Percentiles rank a stretch among this genome's conserved stretches.
phyloP scores from a whole-genome alignment of 2,888 invertebrate species.

The Clistopyga incitator region DNA sequence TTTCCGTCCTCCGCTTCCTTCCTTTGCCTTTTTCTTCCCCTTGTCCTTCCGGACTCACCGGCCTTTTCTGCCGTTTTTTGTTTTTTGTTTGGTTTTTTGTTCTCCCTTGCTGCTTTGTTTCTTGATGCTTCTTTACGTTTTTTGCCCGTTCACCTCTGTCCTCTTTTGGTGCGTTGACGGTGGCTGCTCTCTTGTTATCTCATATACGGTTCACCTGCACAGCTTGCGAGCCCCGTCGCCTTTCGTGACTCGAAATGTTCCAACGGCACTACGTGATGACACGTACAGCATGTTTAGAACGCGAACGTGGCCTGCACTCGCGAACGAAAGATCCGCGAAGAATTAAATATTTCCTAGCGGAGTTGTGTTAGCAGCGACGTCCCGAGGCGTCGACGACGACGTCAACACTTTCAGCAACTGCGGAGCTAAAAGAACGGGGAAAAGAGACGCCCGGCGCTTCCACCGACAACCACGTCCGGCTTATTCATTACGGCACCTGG shows the following conservation, averaged over 20 bases:
- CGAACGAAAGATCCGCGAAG: conserved; percentile 67
- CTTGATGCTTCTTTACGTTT: conserved; percentile 3
- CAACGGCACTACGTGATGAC: conserved; percentile 71
- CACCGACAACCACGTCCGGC: conserved; percentile 13
- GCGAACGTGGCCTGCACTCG: conserved; percentile 71
- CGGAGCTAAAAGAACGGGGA: not conserved
- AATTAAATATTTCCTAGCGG: conserved; percentile 71
- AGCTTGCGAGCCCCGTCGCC: conserved; percentile 39
- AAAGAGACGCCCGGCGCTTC: conserved; percentile 2
- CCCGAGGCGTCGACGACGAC: not conserved
- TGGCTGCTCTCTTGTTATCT: conserved; percentile 28
- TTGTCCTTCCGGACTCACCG: conserved; percentile 40
- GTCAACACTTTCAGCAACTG: not conserved
- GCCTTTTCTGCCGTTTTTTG: no score
- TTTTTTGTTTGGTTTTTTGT: no score
- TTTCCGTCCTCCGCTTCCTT: conserved; percentile 16
- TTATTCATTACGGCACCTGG: not conserved
- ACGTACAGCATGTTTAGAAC: conserved; percentile 76
- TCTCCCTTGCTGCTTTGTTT: conserved; percentile 8
- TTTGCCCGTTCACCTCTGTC: not conserved
- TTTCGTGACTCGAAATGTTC: conserved; percentile 69
- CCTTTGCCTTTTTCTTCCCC: conserved; percentile 11
- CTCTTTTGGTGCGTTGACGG: conserved; percentile 2
- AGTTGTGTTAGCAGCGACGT: conserved; percentile 49
- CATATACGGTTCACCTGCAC: conserved; percentile 63